Conservation (phyloP, 2,888 invertebrate genomes). For the Hyposoter didymator region DNA sequence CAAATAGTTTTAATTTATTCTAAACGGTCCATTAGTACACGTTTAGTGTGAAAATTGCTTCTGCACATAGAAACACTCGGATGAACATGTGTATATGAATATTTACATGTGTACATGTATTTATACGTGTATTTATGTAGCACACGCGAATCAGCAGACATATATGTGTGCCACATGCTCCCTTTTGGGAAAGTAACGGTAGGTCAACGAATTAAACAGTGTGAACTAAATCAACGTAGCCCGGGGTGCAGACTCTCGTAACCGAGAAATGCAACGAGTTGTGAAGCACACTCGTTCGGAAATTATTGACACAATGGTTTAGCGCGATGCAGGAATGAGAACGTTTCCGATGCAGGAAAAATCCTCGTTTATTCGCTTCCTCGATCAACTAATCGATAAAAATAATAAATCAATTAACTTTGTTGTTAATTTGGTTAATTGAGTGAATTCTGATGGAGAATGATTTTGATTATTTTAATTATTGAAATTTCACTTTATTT, state of each 20-base stretch:
- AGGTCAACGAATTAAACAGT: constrained; percentile 53
- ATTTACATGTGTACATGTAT: not conserved
- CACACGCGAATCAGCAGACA: not conserved
- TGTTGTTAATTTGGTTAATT: not conserved
- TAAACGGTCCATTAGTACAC: not conserved
- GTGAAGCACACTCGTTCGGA: constrained; percentile 28
- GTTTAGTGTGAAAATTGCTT: not conserved
- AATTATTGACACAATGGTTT: constrained; percentile 61
- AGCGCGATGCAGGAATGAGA: constrained; percentile 29
- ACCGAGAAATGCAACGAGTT: constrained; percentile 35
- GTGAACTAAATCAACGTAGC: constrained; percentile 44
- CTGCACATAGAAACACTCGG: not conserved
- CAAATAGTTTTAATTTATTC: not conserved
- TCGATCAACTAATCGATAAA: not conserved
- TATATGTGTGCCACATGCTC: not conserved
- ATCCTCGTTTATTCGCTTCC: constrained; percentile 10
- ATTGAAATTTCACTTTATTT: not conserved
- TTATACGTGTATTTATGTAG: not conserved
- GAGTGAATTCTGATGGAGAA: not conserved
- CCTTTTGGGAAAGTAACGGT: constrained; percentile 1
- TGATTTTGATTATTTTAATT: not conserved
- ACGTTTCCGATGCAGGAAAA: constrained; percentile 21
- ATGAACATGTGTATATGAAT: not conserved
- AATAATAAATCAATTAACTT: not conserved
- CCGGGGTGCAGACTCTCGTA: not conserved